Evolutionary conservation across 2,888 invertebrate genomes (phyloP).

Genomic region (Hydrotaea cyrtoneurina): DNA sequence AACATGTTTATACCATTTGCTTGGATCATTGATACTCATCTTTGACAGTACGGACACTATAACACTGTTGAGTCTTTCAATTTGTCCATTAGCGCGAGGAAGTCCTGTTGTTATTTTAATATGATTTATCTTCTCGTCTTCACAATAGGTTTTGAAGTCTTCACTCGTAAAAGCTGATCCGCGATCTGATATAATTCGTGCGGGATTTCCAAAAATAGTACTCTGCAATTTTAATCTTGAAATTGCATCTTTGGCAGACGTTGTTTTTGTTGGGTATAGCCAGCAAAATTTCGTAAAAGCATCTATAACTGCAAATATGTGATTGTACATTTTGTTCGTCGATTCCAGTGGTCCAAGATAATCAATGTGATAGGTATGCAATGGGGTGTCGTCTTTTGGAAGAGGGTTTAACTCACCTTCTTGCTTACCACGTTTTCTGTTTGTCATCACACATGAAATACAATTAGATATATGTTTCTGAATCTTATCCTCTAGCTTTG

Average conservation of each 20-base stretch:
- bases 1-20: constrained; percentile 60
- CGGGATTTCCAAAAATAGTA: constrained; percentile 76
- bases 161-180: constrained; percentile 71
- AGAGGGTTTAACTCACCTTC: constrained; percentile 54
- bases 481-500: constrained; percentile 57
- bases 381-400: constrained; percentile 53
- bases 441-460: constrained; percentile 50
- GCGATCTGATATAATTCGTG: constrained; percentile 73
- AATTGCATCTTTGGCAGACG: constrained; percentile 73
- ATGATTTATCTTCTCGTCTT: constrained; percentile 73
- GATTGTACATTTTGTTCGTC: constrained; percentile 63
- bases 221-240: constrained; percentile 72
- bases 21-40: constrained; percentile 52
- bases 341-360: constrained; percentile 40
- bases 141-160: constrained; percentile 74
- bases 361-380: constrained; percentile 52
- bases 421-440: constrained; percentile 59
- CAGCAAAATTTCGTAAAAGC: constrained; percentile 77
- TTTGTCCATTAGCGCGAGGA: constrained; percentile 59
- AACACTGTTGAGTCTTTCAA: constrained; percentile 53
- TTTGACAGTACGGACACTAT: constrained; percentile 55
- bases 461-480: constrained; percentile 50
- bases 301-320: constrained; percentile 76
- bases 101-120: constrained; percentile 61
- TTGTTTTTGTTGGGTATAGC: constrained; percentile 75